Base-by-base conservation (phyloP, 2,888 invertebrate species). In the Lasius fuliginosus region DNA sequence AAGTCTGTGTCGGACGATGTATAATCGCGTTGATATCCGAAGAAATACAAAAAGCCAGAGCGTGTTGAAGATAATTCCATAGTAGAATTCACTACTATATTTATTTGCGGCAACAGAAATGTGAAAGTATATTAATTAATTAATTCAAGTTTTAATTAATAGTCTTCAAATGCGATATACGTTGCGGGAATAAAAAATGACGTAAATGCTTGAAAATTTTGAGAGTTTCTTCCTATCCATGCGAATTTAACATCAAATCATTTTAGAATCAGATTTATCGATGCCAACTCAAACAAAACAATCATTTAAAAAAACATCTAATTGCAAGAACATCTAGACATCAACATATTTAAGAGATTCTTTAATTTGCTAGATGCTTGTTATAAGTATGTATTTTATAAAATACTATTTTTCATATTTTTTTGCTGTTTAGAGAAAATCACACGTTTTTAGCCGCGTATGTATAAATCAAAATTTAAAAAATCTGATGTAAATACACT, bases 131-230 rank as follows among this genome's bases (percentile, higher is more conserved):
- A 23, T 23, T 23, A 0, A 23, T 23, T 23, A 23, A 23, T 23
- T 23, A 23, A 23, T 23, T 23, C 23, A 23, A 0, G 2, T 46
- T 15, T 64, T 46, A 49, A 64, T 64, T 36, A 36, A 33, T 64
- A 33, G 30, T 49, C 1, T 23, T 75, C 23, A 62, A 40, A 27
- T 73, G n/a, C 27, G 33, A 60, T 15, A 8, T 23, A 62, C n/a
- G 8, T 12, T 49, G 46, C 11, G 46, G 18, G 6, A 64, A 75
- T 64, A 30, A 23, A 75, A 75, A 75, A 64, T 75, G 65, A 64
- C 33, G n/a, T 64, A 36, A 30, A 33, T 75, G 64, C 23, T 64
- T 75, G 62, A 62, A n/a, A 62, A 62, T 62, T 23, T 75, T 23
- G 4, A n/a, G 18, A 60, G 6, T 56, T 9, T 30, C 40, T 42